Evolutionary conservation across 2,888 invertebrate genomes (phyloP), one percentile per base, ranked within the genome.

Genomic region (Xylota sylvarum): DNA sequence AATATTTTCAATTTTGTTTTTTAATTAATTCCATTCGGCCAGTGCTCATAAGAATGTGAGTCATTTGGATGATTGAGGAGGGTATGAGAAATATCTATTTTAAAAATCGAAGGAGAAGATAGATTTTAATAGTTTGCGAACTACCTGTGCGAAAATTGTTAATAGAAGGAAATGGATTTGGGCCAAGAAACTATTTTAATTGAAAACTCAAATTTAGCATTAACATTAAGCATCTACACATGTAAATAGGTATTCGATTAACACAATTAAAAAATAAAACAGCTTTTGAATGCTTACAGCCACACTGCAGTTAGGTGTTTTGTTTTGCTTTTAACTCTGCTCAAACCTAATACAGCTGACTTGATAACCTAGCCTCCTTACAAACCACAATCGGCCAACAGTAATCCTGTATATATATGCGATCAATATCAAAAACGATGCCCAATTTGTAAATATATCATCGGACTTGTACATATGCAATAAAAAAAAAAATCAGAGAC

Each of bases 301-400:
- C 81, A 81, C 85, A 85, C 85, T 85, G 85, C 85, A 80, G 46
- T 32, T 69, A 78, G 78, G 55, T 55, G 14, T 74, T 67, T 82
- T 50, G 64, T 50, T 82, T 74, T 84, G 83, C 83, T 84, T 84
- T 67, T 60, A 60, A 65, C 65, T 65, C 46, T 10, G 14, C 77
- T 69, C 27, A 64, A 73, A 35, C 23, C 52, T 79, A 79, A 82
- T 50, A 65, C 14, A 67, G 72, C 56, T 69, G 35, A 60, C 55
- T n/a, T 12, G n/a, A 60, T 9, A 70, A 40, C 1, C 50, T 10
- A 69, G 32, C 37, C 27, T 19, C 12, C 27, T n/a, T 37, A 35
- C 2, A 7, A 48, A 50, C 48, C 50, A 14, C 19, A 32, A 46
- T 70, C 30, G 52, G 67, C 52, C n/a, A 52, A 3, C 23, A 35